Conservation (phyloP, 2,797 vertebrate species). For the Propithecus deckenii region DNA sequence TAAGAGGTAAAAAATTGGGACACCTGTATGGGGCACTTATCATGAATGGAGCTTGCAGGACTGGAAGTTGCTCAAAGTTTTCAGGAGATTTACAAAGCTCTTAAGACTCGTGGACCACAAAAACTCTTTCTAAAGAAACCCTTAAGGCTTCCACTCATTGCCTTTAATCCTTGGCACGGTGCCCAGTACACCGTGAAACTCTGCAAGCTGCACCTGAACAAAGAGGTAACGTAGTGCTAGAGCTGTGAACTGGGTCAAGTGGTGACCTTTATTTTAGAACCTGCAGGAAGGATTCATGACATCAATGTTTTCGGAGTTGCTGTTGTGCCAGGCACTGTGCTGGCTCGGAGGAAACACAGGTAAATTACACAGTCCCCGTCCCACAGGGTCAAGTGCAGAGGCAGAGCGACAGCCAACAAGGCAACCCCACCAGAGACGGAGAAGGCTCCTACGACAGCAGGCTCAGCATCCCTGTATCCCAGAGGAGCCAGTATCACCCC, state of each 20-base stretch:
- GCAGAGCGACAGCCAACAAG: not conserved
- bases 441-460: rapidly evolving
- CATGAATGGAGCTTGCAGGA: not conserved
- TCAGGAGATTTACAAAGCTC: not conserved
- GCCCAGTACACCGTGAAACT: no score
- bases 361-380: not conserved
- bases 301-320: not conserved
- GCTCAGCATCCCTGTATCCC: rapidly evolving
- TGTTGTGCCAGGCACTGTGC: no score
- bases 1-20: not conserved
- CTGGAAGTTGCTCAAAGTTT: not conserved
- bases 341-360: not conserved
- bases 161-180: not conserved
- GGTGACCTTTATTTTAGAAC: not conserved
- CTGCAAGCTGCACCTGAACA: not conserved
- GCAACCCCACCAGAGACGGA: not conserved
- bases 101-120: not conserved
- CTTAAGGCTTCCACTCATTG: not conserved
- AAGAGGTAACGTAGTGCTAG: rapidly evolving
- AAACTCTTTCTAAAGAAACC: not conserved
- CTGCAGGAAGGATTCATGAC: not conserved
- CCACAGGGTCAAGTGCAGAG: not conserved
- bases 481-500: rapidly evolving
- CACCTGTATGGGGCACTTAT: not conserved
- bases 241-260: not conserved